These are phyloP conservation scores for Galeopsomyia nigrocyanea DNA, from an alignment of 2,888 invertebrate species.

Conservation along the genomic window DNA sequence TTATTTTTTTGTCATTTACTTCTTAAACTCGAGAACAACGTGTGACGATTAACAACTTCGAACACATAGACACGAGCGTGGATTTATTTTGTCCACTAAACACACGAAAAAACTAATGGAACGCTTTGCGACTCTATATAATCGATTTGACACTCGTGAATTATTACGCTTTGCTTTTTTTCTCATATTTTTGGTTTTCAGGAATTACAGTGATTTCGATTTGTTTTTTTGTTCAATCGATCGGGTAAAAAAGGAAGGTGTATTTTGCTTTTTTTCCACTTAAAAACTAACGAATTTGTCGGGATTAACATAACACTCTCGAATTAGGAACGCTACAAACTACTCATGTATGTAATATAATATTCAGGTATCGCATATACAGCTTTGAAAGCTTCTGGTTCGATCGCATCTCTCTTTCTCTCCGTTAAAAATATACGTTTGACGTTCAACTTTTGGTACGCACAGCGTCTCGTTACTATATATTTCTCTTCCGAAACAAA, in stretches of 20 bases:
- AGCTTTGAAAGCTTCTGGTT: slow-evolving; percentile 39
- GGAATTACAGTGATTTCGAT: slow-evolving; percentile 9
- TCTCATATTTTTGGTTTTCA: background rate
- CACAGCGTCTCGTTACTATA: slow-evolving; percentile 21
- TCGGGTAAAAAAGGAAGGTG: slow-evolving; percentile 35
- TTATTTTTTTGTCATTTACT: background rate
- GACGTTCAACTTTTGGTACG: slow-evolving; percentile 39
- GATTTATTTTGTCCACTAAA: slow-evolving; percentile 31
- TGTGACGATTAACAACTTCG: slow-evolving; percentile 39
- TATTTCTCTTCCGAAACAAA: background rate
- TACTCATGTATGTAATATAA: slow-evolving; percentile 23
- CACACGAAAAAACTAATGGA: slow-evolving; percentile 32
- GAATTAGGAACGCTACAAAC: slow-evolving; percentile 23
- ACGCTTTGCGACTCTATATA: slow-evolving; percentile 23
- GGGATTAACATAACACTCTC: slow-evolving; percentile 25
- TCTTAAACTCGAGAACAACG: slow-evolving; percentile 32
- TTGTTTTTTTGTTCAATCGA: slow-evolving; percentile 17
- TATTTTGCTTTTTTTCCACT: slow-evolving; percentile 6
- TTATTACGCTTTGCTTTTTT: background rate
- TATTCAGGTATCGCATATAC: slow-evolving; percentile 45
- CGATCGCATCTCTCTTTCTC: slow-evolving; percentile 14
- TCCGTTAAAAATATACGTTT: slow-evolving; percentile 43
- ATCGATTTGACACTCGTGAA: slow-evolving; percentile 11
- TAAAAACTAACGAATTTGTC: slow-evolving; percentile 25
- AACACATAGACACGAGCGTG: slow-evolving; percentile 27